Evolutionary conservation across 2,113 vertebrate species (phyloP).

Genomic region (Muntiacus reevesi): DNA sequence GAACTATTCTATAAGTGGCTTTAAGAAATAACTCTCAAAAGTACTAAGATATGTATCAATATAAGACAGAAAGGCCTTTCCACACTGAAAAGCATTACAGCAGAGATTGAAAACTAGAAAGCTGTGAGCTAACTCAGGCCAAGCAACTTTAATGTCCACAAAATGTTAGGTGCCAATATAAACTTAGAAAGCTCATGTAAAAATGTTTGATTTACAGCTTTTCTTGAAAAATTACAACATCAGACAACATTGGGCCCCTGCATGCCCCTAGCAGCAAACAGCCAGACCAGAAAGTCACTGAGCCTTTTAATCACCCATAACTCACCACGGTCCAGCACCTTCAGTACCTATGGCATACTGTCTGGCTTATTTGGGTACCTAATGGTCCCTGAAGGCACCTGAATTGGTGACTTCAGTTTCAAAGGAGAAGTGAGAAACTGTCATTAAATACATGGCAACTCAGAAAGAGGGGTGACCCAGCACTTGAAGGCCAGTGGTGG

Average conservation of each 20-base stretch:
- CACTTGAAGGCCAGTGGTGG: background rate
- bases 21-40: constrained; percentile 36
- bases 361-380: background rate
- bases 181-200: background rate
- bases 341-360: background rate
- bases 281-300: background rate
- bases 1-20: background rate
- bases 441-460: background rate
- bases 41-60: background rate
- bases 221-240: constrained; percentile 24
- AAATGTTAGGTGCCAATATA: background rate
- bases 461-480: background rate
- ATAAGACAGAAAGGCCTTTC: background rate
- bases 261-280: background rate
- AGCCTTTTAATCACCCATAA: background rate
- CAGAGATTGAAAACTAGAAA: constrained; percentile 35
- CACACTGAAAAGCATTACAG: background rate
- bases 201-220: background rate
- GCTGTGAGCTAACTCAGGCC: background rate
- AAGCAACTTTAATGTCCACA: background rate
- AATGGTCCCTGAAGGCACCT: background rate
- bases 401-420: background rate
- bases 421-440: constrained; percentile 8
- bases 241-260: background rate
- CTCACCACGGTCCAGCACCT: background rate